phyloP scores from a whole-genome alignment of 2,113 vertebrate species.

The Ailuropoda melanoleuca region DNA sequence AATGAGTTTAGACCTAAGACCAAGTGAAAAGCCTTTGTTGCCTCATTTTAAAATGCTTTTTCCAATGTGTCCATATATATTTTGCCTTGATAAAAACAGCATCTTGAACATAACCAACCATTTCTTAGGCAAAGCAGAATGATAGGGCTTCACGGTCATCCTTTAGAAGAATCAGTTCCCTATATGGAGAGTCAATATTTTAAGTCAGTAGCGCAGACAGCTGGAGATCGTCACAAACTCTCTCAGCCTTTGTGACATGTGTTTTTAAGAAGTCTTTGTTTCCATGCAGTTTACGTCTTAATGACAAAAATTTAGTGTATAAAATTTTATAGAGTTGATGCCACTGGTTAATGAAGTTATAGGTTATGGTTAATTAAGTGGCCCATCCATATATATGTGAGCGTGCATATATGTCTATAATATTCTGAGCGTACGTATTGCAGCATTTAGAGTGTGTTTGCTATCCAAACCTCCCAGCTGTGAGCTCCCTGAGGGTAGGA shows the following conservation, averaged over 20 bases:
- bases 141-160: neutral
- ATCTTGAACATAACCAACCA: neutral
- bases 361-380: neutral
- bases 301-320: neutral
- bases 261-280: neutral
- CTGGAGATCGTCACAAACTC: neutral
- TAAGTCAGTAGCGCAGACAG: neutral
- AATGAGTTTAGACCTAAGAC: neutral
- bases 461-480: neutral
- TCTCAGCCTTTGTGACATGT: neutral
- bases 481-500: neutral
- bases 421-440: neutral
- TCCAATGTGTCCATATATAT: neutral
- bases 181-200: neutral
- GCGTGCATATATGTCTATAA: no score
- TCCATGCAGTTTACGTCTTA: neutral
- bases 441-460: neutral
- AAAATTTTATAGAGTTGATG: neutral
- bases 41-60: neutral
- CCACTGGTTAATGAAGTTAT: neutral
- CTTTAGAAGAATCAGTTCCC: neutral
- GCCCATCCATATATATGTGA: neutral
- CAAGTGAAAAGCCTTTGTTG: neutral
- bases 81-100: neutral
- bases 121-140: neutral